phyloP scores from a whole-genome alignment of 2,888 invertebrate species.

The Acronicta psi region DNA sequence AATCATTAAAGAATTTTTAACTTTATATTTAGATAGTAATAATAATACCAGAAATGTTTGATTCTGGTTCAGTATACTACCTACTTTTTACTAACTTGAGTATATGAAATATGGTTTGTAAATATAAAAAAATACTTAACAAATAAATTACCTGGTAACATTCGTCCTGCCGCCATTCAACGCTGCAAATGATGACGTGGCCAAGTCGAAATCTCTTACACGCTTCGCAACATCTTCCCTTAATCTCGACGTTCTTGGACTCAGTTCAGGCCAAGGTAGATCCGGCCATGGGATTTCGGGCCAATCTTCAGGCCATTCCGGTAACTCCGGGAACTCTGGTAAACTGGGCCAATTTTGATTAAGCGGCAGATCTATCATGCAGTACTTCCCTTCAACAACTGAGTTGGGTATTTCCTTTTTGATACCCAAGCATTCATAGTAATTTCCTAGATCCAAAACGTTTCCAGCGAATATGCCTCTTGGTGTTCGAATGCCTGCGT shows the following conservation, averaged over 20 bases:
- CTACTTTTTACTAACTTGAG: too few species aligned
- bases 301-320: constrained; percentile 53
- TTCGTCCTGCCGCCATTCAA: constrained; percentile 31
- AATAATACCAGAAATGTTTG: too few species aligned
- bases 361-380: constrained; percentile 69
- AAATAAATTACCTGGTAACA: constrained; percentile 3
- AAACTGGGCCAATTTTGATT: constrained; percentile 58
- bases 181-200: constrained; percentile 7
- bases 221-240: constrained; percentile 20
- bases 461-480: constrained; percentile 70
- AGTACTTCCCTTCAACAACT: constrained; percentile 74
- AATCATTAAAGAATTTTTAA: too few species aligned
- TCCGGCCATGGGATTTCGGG: constrained; percentile 42
- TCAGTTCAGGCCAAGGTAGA: constrained; percentile 43
- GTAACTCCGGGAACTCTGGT: constrained; percentile 51
- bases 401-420: constrained; percentile 56
- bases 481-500: constrained; percentile 72
- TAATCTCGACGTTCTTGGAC: constrained; percentile 24
- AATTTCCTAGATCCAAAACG: constrained; percentile 69
- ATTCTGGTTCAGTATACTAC: too few species aligned
- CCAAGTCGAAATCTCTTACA: constrained; percentile 28
- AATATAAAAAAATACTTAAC: too few species aligned
- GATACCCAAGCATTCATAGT: constrained; percentile 71
- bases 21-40: too few species aligned
- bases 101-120: too few species aligned